phyloP scores from a whole-genome alignment of 2,888 invertebrate species.

The Plagodis dolabraria region DNA sequence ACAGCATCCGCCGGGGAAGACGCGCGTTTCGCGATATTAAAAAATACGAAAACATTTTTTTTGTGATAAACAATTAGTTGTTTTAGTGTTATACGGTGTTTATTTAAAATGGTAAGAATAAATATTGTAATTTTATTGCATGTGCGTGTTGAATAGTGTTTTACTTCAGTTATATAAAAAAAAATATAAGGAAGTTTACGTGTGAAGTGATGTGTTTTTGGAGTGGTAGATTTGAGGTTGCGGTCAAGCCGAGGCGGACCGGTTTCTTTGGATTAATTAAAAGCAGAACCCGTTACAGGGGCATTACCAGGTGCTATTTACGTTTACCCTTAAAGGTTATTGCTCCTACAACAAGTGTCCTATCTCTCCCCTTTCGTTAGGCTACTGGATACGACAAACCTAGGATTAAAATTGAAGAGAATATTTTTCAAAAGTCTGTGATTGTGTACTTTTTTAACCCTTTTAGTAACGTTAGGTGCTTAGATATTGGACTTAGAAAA shows the following conservation, averaged over 20 bases:
- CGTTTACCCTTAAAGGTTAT: constrained; percentile 3
- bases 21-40: constrained; percentile 46
- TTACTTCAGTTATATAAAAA: constrained; percentile 15
- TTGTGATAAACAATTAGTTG: constrained; percentile 46
- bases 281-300: constrained; percentile 12
- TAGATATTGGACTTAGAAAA: too few relatives aligned
- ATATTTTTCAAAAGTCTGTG: too few relatives aligned
- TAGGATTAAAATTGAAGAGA: too few relatives aligned
- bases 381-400: too few relatives aligned
- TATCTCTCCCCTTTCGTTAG: too few relatives aligned
- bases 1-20: constrained; percentile 46
- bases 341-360: not conserved
- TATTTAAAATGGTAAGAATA: constrained; percentile 33
- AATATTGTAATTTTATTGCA: constrained; percentile 1
- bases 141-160: constrained; percentile 22
- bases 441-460: too few relatives aligned
- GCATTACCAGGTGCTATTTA: constrained; percentile 6
- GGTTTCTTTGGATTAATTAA: constrained; percentile 15
- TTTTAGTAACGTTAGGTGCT: too few relatives aligned
- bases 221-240: constrained; percentile 19
- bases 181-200: constrained; percentile 19
- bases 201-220: constrained; percentile 19
- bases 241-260: constrained; percentile 18
- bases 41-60: constrained; percentile 38
- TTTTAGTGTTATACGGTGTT: constrained; percentile 43